Evolutionary conservation across 2,113 vertebrate genomes (phyloP).

Genomic region (Perca fluviatilis): DNA sequence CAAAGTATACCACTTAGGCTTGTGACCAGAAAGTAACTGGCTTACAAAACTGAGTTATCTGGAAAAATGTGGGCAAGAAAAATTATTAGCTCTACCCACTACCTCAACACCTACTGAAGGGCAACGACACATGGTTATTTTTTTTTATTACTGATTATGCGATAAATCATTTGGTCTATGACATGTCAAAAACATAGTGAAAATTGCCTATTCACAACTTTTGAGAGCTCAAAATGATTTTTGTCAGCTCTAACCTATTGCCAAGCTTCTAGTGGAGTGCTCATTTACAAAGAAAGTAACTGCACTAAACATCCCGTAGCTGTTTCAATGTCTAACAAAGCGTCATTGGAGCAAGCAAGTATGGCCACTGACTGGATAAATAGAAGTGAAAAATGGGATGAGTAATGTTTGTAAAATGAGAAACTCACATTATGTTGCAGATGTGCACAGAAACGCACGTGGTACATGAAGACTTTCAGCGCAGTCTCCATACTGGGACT

Average conservation of each 20-base stretch:
- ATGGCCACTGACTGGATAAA: background rate
- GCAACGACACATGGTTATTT: background rate
- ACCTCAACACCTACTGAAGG: background rate
- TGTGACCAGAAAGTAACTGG: background rate
- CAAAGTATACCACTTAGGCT: background rate
- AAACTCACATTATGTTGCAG: conserved; percentile 89
- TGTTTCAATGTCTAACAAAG: background rate
- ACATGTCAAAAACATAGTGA: background rate
- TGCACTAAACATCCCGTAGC: background rate
- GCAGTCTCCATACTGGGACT: conserved; percentile 77
- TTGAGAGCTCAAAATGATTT: background rate
- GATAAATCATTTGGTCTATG: background rate
- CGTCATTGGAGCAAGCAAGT: background rate
- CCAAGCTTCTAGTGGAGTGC: too few relatives aligned
- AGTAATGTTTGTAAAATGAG: background rate
- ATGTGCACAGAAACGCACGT: conserved; percentile 88
- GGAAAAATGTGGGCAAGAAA: background rate
- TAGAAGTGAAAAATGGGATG: background rate
- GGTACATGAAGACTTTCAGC: conserved; percentile 86
- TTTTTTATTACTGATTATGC: background rate
- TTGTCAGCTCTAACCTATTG: too few relatives aligned
- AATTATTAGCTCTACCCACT: background rate
- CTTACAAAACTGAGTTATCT: background rate
- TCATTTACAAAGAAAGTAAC: background rate
- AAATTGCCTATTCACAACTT: background rate